phyloP scores from a whole-genome alignment of 2,888 invertebrate species.

The Papilio protenor region DNA sequence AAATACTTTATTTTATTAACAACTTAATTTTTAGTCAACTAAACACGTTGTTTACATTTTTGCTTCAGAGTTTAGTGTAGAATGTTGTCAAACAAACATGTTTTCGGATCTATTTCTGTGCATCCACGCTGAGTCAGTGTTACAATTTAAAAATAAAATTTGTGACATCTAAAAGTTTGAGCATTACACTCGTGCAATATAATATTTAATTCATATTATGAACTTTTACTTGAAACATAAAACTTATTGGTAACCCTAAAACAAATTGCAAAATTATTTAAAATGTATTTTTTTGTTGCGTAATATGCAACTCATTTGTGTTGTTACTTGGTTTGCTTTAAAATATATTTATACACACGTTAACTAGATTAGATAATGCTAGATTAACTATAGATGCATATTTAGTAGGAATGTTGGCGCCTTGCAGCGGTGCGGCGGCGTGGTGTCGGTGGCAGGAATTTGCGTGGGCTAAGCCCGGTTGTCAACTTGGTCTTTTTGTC shows the following conservation, averaged over 20 bases:
- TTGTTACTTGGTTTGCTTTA: background rate
- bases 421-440: constrained; percentile 23
- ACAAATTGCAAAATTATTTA: background rate
- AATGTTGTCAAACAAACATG: background rate
- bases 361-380: background rate
- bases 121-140: background rate
- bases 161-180: background rate
- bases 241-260: background rate
- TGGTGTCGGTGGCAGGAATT: constrained; percentile 63
- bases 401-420: constrained; percentile 47
- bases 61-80: background rate
- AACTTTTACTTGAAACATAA: background rate
- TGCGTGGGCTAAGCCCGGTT: constrained; percentile 73
- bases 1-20: background rate
- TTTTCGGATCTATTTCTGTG: background rate
- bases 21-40: background rate
- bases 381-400: constrained; percentile 4
- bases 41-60: background rate
- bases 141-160: constrained; percentile 16
- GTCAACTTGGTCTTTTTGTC: constrained; percentile 60
- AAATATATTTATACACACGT: background rate
- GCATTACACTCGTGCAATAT: too few relatives aligned
- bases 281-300: too few relatives aligned
- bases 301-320: background rate
- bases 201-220: too few relatives aligned